Evolutionary conservation across 2,888 invertebrate species (phyloP), one percentile per base, ranked within the genome.

Genomic region (Dryadula phaetusa): DNA sequence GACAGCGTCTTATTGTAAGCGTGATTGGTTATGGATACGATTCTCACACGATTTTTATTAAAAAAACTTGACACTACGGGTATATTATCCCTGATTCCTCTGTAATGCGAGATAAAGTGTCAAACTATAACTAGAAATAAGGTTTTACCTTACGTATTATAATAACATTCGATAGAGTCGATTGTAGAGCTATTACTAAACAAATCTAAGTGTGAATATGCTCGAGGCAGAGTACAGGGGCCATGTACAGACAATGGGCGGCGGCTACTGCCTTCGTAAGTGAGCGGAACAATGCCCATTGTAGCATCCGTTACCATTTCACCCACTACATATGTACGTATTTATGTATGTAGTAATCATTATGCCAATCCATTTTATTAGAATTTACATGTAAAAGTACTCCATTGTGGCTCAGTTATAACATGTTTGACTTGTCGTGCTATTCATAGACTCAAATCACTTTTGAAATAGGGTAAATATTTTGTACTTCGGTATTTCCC

Each of bases 221-320:
- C 18, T 28, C 18, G 58, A 63, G 34, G 62, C 58, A 28, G 69
- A 65, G 78, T 82, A 85, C 28, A 28, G 49, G 28, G 49, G 49
- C 81, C 76, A 83, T 81, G 83, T 77, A 32, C 84, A 85, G 80
- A 87, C 84, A 88, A 87, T 85, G 70, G 75, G 72, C 76, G 75
- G 72, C 76, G 78, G 82, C 76, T 82, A 73, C 70, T 62, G 46
- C 72, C 79, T 79, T 82, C 80, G 81, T 80, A 79, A 77, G 72
- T 80, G 79, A 76, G 72, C 78, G 76, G 77, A 87, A 90, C 90
- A 90, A 90, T 87, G 80, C 76, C 83, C 79, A 89, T 88, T 89
- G 87, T 88, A 72, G 76, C 72, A 71, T 68, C 71, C 72, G 84
- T 81, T 85, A 84, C 85, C 87, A 89, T 89, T 89, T 89, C 86